Conservation (phyloP, 2,797 vertebrate genomes). For the Rhabdomys pumilio region DNA sequence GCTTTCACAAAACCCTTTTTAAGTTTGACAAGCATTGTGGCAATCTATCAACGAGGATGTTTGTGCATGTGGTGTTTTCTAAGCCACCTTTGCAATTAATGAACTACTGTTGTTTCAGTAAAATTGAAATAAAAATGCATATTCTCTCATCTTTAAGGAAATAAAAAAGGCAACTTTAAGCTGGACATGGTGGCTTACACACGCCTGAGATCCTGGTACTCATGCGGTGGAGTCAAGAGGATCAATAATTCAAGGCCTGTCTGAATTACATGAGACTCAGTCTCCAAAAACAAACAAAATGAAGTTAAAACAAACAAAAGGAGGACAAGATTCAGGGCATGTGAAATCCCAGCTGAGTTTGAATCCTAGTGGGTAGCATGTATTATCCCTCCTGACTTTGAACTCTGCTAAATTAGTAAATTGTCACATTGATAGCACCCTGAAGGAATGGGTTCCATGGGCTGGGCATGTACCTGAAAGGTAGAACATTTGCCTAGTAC, state of each 20-base stretch:
- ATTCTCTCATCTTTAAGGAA: background rate
- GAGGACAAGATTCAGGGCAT: constrained; percentile 39
- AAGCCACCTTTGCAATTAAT: constrained; percentile 70
- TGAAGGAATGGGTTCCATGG: background rate
- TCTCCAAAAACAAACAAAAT: background rate
- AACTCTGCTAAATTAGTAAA: constrained; percentile 40
- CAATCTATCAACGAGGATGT: constrained; percentile 70
- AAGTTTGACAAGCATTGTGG: constrained; percentile 65
- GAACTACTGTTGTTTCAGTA: constrained; percentile 78
- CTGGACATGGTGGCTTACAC: background rate
- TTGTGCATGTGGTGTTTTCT: constrained; percentile 64
- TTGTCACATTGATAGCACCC: background rate
- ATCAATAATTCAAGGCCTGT: background rate
- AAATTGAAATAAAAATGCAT: constrained; percentile 78
- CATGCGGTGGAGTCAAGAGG: background rate
- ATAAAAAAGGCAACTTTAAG: constrained; percentile 43
- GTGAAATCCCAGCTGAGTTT: background rate
- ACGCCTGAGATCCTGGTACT: background rate
- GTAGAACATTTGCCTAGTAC: background rate
- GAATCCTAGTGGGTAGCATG: background rate
- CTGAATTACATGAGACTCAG: background rate
- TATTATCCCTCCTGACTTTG: constrained; percentile 28
- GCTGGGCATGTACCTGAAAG: background rate
- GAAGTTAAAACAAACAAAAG: background rate
- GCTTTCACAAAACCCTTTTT: constrained; percentile 59